A percentile compares a stretch with the other conserved stretches of the same genome.
Evolutionary conservation across 2,797 vertebrate species (phyloP).

Genomic region (Hafferia zeledoni): DNA sequence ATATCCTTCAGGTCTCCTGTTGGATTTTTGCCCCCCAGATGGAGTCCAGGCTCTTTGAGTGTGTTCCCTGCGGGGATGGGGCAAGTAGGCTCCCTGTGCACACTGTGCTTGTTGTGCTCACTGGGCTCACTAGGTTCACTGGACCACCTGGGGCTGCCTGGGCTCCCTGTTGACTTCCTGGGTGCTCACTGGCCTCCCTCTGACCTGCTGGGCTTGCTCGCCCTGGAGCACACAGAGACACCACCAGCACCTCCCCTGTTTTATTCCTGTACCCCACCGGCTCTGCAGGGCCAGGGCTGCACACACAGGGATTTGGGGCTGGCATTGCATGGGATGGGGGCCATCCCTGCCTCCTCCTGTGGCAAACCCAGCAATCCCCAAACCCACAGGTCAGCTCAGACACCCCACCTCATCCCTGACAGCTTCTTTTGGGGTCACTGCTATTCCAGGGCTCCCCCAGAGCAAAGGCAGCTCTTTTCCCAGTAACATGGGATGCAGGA

Average conservation of each 20-base stretch:
- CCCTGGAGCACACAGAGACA: too few relatives aligned
- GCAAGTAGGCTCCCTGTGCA: background rate
- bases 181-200: background rate
- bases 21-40: background rate
- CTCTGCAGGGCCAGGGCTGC: background rate
- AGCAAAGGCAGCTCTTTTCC: background rate
- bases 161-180: background rate
- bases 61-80: background rate
- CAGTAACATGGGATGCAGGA: background rate
- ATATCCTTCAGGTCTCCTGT: background rate
- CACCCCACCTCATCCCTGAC: background rate
- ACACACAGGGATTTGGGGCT: background rate
- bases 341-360: background rate
- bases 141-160: background rate
- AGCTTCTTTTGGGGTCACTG: background rate
- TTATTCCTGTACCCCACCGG: background rate
- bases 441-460: background rate
- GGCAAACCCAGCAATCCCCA: rapidly evolving
- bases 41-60: background rate
- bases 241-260: background rate
- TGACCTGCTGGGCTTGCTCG: background rate
- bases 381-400: background rate
- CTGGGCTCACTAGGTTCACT: background rate
- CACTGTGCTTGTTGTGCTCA: background rate
- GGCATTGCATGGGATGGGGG: background rate